phyloP scores from a whole-genome alignment of 1,140 invertebrate genomes.

The Myzus persicae region DNA sequence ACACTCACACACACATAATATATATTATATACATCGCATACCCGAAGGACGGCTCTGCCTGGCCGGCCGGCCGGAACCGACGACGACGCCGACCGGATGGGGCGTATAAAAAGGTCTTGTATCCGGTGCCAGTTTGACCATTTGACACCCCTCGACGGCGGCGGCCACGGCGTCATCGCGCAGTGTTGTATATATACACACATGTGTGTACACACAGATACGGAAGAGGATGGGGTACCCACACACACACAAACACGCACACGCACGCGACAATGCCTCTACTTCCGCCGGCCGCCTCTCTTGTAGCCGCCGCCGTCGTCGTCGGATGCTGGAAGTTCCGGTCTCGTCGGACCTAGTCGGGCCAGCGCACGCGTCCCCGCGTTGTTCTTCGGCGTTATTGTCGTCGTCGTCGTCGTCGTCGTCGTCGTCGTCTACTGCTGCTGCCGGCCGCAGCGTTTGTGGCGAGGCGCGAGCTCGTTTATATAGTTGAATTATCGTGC shows the following conservation, averaged over 20 bases:
- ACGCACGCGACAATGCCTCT: background rate
- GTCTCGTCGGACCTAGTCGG: conserved; percentile 30
- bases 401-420: background rate
- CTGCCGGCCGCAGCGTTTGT: background rate
- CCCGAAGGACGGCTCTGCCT: conserved; percentile 8
- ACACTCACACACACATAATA: too few relatives aligned
- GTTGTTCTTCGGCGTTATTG: background rate
- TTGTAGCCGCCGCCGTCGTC: background rate
- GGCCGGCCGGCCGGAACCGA: conserved; percentile 42
- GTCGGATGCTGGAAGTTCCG: conserved; percentile 28
- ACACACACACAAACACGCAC: background rate
- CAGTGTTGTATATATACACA: background rate
- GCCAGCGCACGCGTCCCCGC: background rate
- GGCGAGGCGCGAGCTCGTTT: background rate
- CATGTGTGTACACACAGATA: background rate
- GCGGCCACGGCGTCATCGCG: conserved; percentile 1
- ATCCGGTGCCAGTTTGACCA: conserved; percentile 47
- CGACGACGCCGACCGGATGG: conserved; percentile 54
- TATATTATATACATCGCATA: background rate
- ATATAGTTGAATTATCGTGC: conserved; percentile 55
- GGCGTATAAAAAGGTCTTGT: conserved; percentile 58
- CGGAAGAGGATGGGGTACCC: background rate
- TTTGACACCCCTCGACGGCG: conserved; percentile 55
- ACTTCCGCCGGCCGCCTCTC: background rate
- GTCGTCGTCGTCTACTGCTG: background rate